Evolutionary conservation across 2,113 vertebrate species (phyloP).

Genomic region (Petroica traversi): DNA sequence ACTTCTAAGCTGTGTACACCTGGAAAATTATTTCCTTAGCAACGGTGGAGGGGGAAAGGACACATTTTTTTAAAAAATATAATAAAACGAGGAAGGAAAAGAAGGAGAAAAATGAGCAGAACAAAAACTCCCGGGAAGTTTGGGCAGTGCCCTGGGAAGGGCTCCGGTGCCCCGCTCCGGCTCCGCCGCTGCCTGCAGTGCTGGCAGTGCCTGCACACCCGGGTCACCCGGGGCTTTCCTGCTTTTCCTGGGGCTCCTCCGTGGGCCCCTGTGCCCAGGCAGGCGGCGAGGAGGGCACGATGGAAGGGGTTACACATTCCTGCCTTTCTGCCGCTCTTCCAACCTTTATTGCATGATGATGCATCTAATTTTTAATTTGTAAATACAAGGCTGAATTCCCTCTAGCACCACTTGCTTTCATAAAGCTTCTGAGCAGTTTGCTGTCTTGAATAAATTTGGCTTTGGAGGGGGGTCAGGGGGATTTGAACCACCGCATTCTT

Average conservation of each 20-base stretch:
- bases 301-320: constrained; percentile 26
- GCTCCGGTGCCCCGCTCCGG: neutral
- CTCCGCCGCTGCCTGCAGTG: neutral
- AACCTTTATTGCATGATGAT: constrained; percentile 66
- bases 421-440: constrained; percentile 84
- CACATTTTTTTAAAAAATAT: neutral
- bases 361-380: constrained; percentile 82
- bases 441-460: constrained; percentile 92
- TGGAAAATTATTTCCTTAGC: neutral
- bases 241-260: neutral
- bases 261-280: constrained; percentile 17
- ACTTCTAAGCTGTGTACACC: neutral
- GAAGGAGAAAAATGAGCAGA: rapidly evolving
- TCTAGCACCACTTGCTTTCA: constrained; percentile 78
- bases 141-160: neutral
- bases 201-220: neutral
- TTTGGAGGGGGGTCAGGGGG: constrained; percentile 84
- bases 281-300: constrained; percentile 28
- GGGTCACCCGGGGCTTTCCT: neutral
- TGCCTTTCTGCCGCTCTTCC: neutral
- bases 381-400: constrained; percentile 79
- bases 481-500: constrained; percentile 98
- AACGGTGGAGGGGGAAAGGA: neutral
- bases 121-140: neutral
- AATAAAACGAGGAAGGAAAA: no score